phyloP scores from a whole-genome alignment of 2,888 invertebrate species.

The Seira sanloemensis region DNA sequence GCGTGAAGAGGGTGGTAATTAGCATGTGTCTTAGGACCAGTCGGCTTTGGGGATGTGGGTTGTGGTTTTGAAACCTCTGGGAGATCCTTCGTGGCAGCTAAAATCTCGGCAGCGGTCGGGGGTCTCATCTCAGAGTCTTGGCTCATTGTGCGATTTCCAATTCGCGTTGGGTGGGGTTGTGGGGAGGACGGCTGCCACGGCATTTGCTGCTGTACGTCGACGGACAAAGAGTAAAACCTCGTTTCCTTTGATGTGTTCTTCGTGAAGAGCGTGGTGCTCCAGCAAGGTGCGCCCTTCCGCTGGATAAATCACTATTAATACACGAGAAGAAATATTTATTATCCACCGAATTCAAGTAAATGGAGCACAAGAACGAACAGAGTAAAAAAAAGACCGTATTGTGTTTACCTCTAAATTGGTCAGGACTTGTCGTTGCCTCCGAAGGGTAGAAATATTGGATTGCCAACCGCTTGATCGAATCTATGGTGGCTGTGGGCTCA shows the following conservation, averaged over 20 bases:
- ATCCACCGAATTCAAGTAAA: too few relatives aligned
- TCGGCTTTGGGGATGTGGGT: not conserved
- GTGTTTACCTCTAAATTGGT: conserved; percentile 74
- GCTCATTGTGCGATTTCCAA: not conserved
- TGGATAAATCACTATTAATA: conserved; percentile 74
- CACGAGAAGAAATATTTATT: not conserved
- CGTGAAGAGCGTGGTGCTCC: conserved; percentile 75
- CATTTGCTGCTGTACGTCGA: conserved; percentile 16
- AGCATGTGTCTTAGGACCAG: not conserved
- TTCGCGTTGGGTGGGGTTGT: not conserved
- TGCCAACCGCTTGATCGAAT: conserved; percentile 76
- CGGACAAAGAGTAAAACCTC: conserved; percentile 74
- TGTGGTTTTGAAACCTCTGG: conserved; percentile 37
- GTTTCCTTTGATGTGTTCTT: conserved; percentile 75
- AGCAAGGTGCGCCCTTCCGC: conserved; percentile 75
- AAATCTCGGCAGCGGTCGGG: conserved; percentile 78
- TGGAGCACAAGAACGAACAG: too few relatives aligned
- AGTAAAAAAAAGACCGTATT: too few relatives aligned
- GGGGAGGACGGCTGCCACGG: too few relatives aligned
- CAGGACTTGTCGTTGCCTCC: conserved; percentile 75
- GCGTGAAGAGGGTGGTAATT: not conserved
- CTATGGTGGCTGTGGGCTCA: conserved; percentile 75
- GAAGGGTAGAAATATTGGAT: conserved; percentile 76
- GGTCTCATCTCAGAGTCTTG: conserved; percentile 76
- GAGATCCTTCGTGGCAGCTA: conserved; percentile 77